Base-by-base conservation (phyloP, 2,888 invertebrate species). In the Agonopterix alstromeriana region DNA sequence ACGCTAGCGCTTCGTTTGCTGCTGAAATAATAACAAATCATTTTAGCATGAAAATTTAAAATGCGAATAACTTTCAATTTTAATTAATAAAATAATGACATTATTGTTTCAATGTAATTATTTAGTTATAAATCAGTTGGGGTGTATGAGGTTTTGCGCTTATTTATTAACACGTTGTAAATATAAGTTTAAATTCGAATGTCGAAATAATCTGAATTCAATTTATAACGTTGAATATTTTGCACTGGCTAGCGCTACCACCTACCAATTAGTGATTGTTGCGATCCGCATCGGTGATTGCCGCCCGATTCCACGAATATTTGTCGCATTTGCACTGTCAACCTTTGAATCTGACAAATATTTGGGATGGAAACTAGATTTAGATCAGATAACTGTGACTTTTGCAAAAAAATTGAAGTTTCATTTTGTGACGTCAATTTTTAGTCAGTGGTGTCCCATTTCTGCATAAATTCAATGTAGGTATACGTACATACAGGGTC, bases 251-350 rank as follows among this genome's bases (percentile, higher is more conserved):
- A 5, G 10, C 36, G 38, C 43, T 49, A 56, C 55, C 62, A 61
- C 61, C 43, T 49, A 54, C 55, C 62, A 61, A 61, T 61, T 61
- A 61, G 57, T 43, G 48, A 43, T 1, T 27, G 27, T 44, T 17
- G 44, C 47, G 60, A 52, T 57, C 52, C 56, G 56, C 52, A 50
- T 48, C 53, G 53, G 46, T 57, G 57, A 61, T 60, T 62, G 57
- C 47, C 40, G 27, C n/a, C 38, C n/a, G 36, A 42, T 38, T n/a
- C 9, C 38, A 38, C n/a, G 38, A n/a, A 38, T 38, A 38, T 27
- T 27, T 27, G 27, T n/a, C 38, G 38, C n/a, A n/a, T n/a, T 38
- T n/a, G 9, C 38, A n/a, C 2, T 38, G n/a, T 38, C 38, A n/a
- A 38, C n/a, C 10, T 38, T n/a, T 27, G 27, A 27, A 38, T n/a